Evolutionary conservation across 2,797 vertebrate species (phyloP), one percentile per base, ranked within the genome.

Genomic region (Phyllotis vaccarum): DNA sequence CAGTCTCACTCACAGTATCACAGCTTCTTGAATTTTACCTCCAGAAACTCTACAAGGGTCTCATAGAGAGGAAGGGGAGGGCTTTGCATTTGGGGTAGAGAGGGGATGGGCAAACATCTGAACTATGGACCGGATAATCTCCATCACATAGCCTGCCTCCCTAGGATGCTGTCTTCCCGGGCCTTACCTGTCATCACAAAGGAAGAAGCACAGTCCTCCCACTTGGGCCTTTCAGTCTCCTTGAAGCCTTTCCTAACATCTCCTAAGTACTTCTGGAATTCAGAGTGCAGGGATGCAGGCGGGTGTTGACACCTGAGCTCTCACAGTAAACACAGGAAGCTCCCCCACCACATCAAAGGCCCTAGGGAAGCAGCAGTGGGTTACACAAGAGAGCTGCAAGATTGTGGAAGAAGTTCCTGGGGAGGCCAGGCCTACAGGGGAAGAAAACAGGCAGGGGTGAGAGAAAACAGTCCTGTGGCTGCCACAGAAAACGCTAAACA

Each of bases 321-420:
- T 49, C 31, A 22, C 43, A 66, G 60, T 66, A 22, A 49, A 52
- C 31, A 66, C 62, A 52, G 82, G 82, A 85, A 85, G 82, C 82
- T 49, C n/a, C 62, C 31, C 19, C 11, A 85, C 60, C 82, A 85
- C 82, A 85, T 68, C 82, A 85, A 85, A 82, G 80, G 80, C 80
- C 2, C 19, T 24, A 79, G 34, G 52, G 54, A n/a, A 82, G 56
- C 27, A 29, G 56, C 1, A 10, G 60, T 34, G 81, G 29, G 34
- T 85, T 66, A n/a, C 29, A 5, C 10, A 64, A 66, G 81, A 85
- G 62, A 64, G 40, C 40, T 14, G 81, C 31, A 66, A n/a, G 82
- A 49, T 46, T 11, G 43, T 7, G 43, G 62, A 49, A 66, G 82
- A 31, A 49, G 12, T 85, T 85, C 82, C 82, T 66, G 31, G 43